Conservation (phyloP, 2,888 invertebrate genomes). For the Apeira syringaria region DNA sequence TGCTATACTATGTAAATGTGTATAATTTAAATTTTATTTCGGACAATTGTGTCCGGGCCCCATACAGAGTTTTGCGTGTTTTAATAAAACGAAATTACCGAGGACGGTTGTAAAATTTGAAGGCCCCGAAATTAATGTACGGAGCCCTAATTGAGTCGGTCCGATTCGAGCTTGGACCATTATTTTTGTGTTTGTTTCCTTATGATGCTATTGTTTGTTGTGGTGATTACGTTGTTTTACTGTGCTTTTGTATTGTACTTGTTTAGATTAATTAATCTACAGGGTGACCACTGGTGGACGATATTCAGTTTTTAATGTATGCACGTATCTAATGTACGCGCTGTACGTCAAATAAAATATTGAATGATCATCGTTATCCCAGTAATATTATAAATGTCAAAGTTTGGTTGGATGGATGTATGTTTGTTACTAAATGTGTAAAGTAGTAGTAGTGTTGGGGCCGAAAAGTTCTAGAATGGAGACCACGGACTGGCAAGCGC, state of each 20-base stretch:
- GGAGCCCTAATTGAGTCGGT: conserved; percentile 60
- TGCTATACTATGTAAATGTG: conserved; percentile 43
- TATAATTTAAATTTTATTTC: conserved; percentile 64
- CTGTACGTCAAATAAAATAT: too few relatives aligned
- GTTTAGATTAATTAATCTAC: not conserved
- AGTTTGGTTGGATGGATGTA: too few relatives aligned
- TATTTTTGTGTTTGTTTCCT: conserved; percentile 49
- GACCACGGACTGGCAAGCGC: too few relatives aligned
- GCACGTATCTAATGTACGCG: too few relatives aligned
- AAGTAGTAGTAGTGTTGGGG: too few relatives aligned
- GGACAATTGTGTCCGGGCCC: conserved; percentile 48
- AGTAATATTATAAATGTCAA: too few relatives aligned
- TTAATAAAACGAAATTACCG: conserved; percentile 74
- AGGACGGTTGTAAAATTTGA: conserved; percentile 73
- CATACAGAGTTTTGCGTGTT: conserved; percentile 65
- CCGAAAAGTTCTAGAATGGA: too few relatives aligned
- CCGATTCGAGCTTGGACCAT: conserved; percentile 56
- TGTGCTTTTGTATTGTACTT: not conserved
- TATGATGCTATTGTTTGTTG: conserved; percentile 26
- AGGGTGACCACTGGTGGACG: too few relatives aligned
- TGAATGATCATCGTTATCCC: too few relatives aligned
- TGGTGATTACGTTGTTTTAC: conserved; percentile 14
- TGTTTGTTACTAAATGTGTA: too few relatives aligned
- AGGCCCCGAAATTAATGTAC: conserved; percentile 65
- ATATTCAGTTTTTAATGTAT: too few relatives aligned